A percentile compares a stretch with the other conserved stretches of the same genome.
These are phyloP conservation scores for Heterotilapia buettikoferi DNA, from an alignment of 2,113 vertebrate species.

Conservation along the genomic window DNA sequence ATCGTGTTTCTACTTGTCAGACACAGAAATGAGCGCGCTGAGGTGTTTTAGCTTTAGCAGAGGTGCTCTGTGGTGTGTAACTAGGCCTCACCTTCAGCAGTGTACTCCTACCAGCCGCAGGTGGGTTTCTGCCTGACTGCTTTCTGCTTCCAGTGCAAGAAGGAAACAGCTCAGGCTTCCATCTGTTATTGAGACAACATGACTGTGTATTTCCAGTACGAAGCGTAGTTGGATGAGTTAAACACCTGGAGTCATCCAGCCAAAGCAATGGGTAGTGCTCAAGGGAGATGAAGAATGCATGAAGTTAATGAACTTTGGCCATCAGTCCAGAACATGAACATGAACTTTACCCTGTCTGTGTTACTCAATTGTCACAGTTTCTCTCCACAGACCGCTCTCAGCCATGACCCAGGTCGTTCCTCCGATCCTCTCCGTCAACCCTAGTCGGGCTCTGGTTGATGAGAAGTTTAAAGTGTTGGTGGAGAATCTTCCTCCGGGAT, in stretches of 20 bases:
- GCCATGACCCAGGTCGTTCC: background rate
- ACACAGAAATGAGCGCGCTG: background rate
- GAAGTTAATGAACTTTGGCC: background rate
- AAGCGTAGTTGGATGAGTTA: background rate
- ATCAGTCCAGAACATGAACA: background rate
- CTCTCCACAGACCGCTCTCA: background rate
- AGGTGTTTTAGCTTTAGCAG: background rate
- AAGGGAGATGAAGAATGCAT: background rate
- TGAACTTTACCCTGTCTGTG: background rate
- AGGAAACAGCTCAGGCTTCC: background rate
- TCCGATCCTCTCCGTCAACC: constrained; percentile 39
- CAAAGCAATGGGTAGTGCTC: background rate
- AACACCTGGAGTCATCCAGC: background rate
- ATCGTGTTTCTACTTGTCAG: background rate
- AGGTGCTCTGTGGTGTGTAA: background rate
- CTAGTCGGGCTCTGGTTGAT: constrained; percentile 58
- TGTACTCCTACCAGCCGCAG: background rate
- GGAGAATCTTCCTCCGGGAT: constrained; percentile 44
- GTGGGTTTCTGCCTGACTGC: background rate
- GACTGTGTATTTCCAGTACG: background rate
- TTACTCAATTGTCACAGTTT: background rate
- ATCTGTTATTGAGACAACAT: background rate
- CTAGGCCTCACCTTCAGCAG: background rate
- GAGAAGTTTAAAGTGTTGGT: constrained; percentile 55
- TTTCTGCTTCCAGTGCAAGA: background rate